Conservation (phyloP, 2,113 vertebrate genomes). For the Cardinalis cardinalis region DNA sequence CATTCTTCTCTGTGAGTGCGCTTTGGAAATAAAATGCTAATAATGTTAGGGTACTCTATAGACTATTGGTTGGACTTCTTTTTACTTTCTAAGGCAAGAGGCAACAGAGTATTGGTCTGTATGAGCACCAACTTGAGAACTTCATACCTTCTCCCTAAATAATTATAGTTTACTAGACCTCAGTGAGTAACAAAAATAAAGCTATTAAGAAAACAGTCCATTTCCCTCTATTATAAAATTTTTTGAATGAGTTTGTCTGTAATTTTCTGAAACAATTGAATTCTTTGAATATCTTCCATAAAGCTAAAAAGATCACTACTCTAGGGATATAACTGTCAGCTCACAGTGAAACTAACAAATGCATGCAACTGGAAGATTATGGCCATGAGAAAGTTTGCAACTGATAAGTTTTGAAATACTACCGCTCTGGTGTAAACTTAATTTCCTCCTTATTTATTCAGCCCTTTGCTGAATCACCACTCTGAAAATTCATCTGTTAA, state of each 20-base stretch:
- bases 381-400: background rate
- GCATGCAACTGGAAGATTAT: background rate
- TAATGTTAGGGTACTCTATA: background rate
- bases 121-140: background rate
- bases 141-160: background rate
- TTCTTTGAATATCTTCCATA: background rate
- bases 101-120: background rate
- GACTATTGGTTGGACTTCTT: background rate
- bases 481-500: conserved; percentile 31
- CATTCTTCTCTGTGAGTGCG: background rate
- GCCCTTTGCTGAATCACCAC: conserved; percentile 37
- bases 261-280: background rate
- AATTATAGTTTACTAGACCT: background rate
- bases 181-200: background rate
- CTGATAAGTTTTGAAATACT: background rate
- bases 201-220: background rate
- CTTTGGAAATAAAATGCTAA: background rate
- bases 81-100: background rate
- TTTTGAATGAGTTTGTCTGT: background rate
- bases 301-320: background rate
- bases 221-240: background rate
- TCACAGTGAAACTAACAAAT: background rate
- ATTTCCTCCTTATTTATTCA: conserved; percentile 42
- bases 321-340: background rate
- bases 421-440: background rate